Evolutionary conservation across 2,113 vertebrate species (phyloP).

Genomic region (Strix uralensis): DNA sequence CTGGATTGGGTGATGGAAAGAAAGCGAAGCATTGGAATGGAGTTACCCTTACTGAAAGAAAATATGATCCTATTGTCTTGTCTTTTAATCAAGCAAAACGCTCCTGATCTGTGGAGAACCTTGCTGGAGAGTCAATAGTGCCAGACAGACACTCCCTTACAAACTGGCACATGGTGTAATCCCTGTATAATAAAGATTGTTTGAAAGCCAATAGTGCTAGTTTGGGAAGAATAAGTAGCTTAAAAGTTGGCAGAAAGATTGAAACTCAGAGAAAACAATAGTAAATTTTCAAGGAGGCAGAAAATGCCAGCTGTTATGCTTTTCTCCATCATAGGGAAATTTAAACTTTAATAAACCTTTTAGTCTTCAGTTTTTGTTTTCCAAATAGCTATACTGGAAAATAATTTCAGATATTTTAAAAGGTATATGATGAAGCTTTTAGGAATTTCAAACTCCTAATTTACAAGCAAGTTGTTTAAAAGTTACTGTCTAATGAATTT

Average conservation of each 20-base stretch:
- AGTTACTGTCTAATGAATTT: neutral
- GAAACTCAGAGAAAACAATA: neutral
- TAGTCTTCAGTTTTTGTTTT: slow-evolving; percentile 10
- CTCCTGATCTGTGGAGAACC: neutral
- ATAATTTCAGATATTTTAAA: slow-evolving; percentile 1
- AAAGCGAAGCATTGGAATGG: neutral
- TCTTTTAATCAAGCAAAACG: neutral
- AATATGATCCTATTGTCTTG: neutral
- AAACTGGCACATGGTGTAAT: neutral
- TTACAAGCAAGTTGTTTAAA: slow-evolving; percentile 10
- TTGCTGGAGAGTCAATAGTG: neutral
- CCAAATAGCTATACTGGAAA: neutral
- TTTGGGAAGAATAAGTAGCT: neutral
- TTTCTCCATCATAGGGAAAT: neutral
- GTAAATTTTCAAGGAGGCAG: neutral
- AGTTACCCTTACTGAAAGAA: neutral
- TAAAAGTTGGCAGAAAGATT: neutral
- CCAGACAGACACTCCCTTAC: neutral
- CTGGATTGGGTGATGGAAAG: accelerated
- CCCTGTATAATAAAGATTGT: neutral
- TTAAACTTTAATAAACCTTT: neutral
- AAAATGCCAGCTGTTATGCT: neutral
- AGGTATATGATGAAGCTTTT: neutral
- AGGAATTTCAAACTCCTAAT: neutral
- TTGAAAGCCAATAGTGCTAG: neutral